phyloP scores from a whole-genome alignment of 2,113 vertebrate genomes.

The Aramus guarauna region DNA sequence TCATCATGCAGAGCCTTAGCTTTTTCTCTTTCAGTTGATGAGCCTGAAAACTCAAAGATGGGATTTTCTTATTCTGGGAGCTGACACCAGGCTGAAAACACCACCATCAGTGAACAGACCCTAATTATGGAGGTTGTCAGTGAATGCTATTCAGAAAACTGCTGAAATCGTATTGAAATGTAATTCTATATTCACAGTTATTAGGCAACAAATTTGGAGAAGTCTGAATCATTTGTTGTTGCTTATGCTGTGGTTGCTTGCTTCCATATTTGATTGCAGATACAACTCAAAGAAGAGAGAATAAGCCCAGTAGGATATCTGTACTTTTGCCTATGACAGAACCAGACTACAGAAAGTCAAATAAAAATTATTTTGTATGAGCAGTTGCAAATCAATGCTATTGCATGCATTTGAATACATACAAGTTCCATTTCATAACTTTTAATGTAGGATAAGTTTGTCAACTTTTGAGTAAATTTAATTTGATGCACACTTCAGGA shows the following conservation, averaged over 20 bases:
- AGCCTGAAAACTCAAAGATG: neutral
- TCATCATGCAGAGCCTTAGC: neutral
- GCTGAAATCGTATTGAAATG: neutral
- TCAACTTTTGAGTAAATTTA: neutral
- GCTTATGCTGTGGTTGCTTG: neutral
- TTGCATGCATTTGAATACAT: neutral
- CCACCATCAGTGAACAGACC: neutral
- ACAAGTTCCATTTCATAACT: neutral
- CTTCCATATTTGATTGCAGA: neutral
- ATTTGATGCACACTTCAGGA: neutral
- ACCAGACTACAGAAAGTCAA: neutral
- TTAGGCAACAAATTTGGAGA: neutral
- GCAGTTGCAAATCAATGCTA: neutral
- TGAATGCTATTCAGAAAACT: neutral
- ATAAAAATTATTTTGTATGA: neutral
- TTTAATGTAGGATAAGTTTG: neutral
- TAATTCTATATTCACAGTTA: neutral
- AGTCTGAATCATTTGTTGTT: neutral
- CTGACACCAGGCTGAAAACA: neutral
- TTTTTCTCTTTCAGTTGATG: neutral
- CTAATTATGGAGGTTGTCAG: neutral
- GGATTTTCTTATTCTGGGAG: neutral
- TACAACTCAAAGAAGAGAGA: neutral
- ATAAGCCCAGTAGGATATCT: neutral
- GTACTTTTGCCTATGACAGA: neutral